Conservation (phyloP, 2,888 invertebrate genomes). For the Lamproptera curius region DNA sequence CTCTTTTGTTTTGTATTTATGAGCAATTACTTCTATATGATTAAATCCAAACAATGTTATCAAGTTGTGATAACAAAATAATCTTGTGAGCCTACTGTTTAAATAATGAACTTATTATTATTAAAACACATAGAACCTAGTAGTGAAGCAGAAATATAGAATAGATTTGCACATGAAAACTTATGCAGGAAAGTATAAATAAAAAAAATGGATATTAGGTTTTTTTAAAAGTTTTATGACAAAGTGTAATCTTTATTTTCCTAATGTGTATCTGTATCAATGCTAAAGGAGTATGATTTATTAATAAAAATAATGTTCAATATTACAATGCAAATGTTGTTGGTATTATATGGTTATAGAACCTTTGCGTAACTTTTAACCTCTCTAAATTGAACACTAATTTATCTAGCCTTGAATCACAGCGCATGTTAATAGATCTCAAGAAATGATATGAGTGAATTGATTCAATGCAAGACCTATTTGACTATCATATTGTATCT, state of each 20-base stretch:
- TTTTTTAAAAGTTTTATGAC: not conserved
- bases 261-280: not conserved
- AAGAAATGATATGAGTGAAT: constrained; percentile 31
- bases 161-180: too few relatives aligned
- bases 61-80: too few relatives aligned
- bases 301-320: not conserved
- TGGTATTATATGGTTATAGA: not conserved
- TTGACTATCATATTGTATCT: too few relatives aligned
- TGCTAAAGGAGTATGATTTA: not conserved
- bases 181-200: not conserved
- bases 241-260: not conserved
- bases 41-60: too few relatives aligned
- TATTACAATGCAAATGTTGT: not conserved
- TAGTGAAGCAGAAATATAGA: too few relatives aligned
- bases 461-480: constrained; percentile 16
- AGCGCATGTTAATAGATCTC: constrained; percentile 29
- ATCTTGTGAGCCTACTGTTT: too few relatives aligned
- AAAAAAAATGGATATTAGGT: not conserved
- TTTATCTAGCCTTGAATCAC: constrained; percentile 45
- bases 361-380: constrained; percentile 11
- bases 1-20: too few relatives aligned
- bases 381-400: constrained; percentile 38
- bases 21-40: too few relatives aligned
- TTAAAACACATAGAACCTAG: too few relatives aligned
- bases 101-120: too few relatives aligned